These are phyloP conservation scores for Orchestes rusci DNA, from an alignment of 2,888 invertebrate species.

Conservation along the genomic window DNA sequence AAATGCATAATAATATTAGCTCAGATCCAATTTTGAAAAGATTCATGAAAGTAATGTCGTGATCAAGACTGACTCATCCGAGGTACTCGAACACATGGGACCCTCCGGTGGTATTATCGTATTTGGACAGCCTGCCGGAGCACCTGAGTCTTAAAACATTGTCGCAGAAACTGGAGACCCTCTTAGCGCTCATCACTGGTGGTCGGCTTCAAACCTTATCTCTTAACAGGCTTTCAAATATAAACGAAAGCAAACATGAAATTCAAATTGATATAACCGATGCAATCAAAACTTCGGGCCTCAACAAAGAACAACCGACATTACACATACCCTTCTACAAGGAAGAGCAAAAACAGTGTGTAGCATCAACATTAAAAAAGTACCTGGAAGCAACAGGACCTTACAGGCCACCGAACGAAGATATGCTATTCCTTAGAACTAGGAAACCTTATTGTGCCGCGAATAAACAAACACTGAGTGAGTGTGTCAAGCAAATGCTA, in stretches of 20 bases:
- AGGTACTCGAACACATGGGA: background rate
- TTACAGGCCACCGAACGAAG: background rate
- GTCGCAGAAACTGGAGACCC: background rate
- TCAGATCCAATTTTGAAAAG: too few species aligned
- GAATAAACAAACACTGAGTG: background rate
- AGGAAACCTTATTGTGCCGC: background rate
- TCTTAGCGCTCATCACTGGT: background rate
- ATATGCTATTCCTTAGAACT: background rate
- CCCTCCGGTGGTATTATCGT: background rate
- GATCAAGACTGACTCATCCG: too few species aligned
- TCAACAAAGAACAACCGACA: background rate
- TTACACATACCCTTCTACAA: background rate
- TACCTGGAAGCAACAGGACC: background rate
- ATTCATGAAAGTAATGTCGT: too few species aligned
- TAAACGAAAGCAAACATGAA: background rate
- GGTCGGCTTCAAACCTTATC: background rate
- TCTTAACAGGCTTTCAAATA: background rate
- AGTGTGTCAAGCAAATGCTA: background rate
- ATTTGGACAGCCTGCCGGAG: background rate
- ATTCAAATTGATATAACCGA: background rate
- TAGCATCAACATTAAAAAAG: background rate
- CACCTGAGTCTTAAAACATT: background rate
- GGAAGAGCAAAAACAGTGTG: background rate
- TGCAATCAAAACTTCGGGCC: background rate
- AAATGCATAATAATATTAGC: too few species aligned